These are phyloP conservation scores for Hydropsyche tenuis DNA, from an alignment of 1,140 invertebrate species.

Conservation along the genomic window DNA sequence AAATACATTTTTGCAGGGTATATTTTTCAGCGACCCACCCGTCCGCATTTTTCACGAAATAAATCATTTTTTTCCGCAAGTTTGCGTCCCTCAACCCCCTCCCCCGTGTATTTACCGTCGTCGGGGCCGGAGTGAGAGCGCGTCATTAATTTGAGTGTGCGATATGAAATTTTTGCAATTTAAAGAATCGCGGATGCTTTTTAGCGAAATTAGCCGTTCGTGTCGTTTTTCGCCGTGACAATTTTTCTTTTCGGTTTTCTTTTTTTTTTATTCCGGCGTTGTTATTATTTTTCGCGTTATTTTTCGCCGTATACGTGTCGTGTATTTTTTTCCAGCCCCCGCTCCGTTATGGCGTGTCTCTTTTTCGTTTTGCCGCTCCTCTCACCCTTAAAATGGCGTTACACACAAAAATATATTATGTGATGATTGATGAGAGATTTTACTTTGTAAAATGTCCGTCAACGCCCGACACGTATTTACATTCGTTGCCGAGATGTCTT, in stretches of 20 bases:
- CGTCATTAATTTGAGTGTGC: conserved; percentile 50
- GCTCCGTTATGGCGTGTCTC: neutral
- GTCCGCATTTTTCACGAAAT: conserved; percentile 64
- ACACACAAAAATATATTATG: conserved; percentile 11
- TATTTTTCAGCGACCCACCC: conserved; percentile 51
- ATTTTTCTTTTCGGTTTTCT: conserved; percentile 24
- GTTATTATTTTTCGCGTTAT: neutral
- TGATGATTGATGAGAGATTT: conserved; percentile 21
- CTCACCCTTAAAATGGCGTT: neutral
- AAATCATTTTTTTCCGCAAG: conserved; percentile 65
- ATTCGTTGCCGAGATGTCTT: too few relatives aligned
- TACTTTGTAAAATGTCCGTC: neutral
- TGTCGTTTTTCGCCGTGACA: conserved; percentile 40
- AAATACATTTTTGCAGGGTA: too few relatives aligned
- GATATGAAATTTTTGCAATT: conserved; percentile 51
- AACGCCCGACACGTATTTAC: neutral
- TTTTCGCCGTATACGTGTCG: neutral
- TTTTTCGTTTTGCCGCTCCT: neutral
- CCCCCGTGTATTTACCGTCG: conserved; percentile 23
- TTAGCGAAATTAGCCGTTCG: conserved; percentile 48
- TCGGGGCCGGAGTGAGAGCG: conserved; percentile 2
- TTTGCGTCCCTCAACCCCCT: conserved; percentile 53
- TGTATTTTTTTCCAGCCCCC: neutral
- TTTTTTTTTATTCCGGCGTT: neutral
- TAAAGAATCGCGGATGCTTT: conserved; percentile 49